phyloP scores from a whole-genome alignment of 2,113 vertebrate genomes.

The Columbina picui region DNA sequence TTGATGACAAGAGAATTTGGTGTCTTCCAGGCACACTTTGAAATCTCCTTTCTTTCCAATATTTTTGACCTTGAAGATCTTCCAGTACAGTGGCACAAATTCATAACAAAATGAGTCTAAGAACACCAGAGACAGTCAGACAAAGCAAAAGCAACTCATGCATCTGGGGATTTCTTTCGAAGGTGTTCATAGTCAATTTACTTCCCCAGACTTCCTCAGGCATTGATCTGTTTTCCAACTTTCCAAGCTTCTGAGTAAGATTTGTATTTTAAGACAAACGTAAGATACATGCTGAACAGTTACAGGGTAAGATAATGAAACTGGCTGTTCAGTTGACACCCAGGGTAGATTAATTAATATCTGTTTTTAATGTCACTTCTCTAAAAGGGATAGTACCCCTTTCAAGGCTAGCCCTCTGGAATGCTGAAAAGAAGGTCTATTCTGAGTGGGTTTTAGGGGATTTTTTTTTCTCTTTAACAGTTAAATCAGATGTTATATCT shows the following conservation, averaged over 20 bases:
- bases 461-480: neutral
- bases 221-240: neutral
- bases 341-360: neutral
- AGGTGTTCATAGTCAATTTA: neutral
- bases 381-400: neutral
- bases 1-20: constrained; percentile 43
- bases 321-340: neutral
- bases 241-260: neutral
- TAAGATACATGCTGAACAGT: neutral
- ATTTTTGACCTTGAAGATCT: neutral
- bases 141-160: neutral
- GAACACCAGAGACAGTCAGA: neutral
- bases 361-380: neutral
- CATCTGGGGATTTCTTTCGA: neutral
- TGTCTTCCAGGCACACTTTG: constrained; percentile 16
- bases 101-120: neutral
- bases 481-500: neutral
- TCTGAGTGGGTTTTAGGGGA: neutral
- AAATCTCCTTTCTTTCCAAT: constrained; percentile 50
- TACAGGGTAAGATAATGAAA: neutral
- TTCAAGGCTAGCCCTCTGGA: neutral
- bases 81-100: neutral
- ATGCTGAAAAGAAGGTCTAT: neutral
- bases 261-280: neutral
- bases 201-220: neutral